Percentiles rank a stretch among this genome's conserved stretches.
phyloP scores from a whole-genome alignment of 2,113 vertebrate genomes.

The Prietella phreatophila region DNA sequence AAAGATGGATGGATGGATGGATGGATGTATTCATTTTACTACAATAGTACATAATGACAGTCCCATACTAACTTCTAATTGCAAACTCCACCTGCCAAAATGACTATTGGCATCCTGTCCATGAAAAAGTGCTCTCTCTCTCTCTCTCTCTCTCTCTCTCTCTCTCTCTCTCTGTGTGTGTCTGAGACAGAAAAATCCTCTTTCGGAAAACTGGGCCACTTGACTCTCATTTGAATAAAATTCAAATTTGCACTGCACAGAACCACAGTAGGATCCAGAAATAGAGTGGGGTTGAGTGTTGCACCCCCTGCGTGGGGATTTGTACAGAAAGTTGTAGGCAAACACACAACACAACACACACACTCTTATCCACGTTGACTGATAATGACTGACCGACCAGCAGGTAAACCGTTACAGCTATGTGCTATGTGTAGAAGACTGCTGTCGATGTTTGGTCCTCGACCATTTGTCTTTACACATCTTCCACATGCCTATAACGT shows the following conservation, averaged over 20 bases:
- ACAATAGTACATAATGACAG: not conserved
- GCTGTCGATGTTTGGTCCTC: not conserved
- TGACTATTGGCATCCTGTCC: not conserved
- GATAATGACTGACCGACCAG: conserved; percentile 14
- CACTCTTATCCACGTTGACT: conserved; percentile 41
- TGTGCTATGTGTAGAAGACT: not conserved
- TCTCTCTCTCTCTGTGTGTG: conserved; percentile 47
- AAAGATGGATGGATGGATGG: too few relatives aligned
- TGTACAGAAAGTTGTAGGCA: conserved; percentile 53
- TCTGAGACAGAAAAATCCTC: conserved; percentile 63
- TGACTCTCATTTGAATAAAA: conserved; percentile 75
- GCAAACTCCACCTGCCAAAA: not conserved
- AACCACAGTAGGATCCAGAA: conserved; percentile 56
- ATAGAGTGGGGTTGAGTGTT: conserved; percentile 54
- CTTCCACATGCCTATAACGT: not conserved
- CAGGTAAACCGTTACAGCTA: not conserved
- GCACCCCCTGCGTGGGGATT: conserved; percentile 54
- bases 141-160: conserved; percentile 12
- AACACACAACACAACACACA: conserved; percentile 39
- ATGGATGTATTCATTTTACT: not conserved
- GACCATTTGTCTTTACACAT: not conserved
- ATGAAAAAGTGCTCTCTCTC: not conserved
- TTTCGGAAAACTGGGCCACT: conserved; percentile 64
- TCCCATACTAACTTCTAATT: not conserved
- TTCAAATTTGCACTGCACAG: conserved; percentile 64